Conservation (phyloP, 2,113 vertebrate genomes). For the Gopherus evgoodei region DNA sequence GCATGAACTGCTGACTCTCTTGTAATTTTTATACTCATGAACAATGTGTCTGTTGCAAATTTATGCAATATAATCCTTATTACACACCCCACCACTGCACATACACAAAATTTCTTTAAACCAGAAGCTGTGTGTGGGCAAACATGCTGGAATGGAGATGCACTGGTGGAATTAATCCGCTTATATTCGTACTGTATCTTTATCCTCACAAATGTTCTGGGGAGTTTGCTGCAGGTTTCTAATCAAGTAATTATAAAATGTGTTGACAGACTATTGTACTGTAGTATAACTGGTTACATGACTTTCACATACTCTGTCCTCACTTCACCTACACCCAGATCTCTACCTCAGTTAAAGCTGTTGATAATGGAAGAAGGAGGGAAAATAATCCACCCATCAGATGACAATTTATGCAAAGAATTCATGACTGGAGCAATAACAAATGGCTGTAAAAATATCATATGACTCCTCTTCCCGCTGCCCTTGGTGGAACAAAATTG, state of each 20-base stretch:
- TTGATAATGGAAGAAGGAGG: neutral
- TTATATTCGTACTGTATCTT: neutral
- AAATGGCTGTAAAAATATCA: constrained; percentile 79
- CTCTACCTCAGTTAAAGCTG: constrained; percentile 14
- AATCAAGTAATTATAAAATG: neutral
- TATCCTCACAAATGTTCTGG: neutral
- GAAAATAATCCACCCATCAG: constrained; percentile 24
- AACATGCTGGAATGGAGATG: neutral
- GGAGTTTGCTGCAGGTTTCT: neutral
- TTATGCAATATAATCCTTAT: neutral
- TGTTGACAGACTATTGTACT: neutral
- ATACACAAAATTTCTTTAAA: neutral
- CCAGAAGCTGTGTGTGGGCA: neutral
- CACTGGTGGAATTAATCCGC: neutral
- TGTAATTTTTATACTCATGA: neutral
- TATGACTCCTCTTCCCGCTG: constrained; percentile 69
- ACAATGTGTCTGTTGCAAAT: neutral
- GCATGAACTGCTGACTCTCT: neutral
- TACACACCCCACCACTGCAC: neutral
- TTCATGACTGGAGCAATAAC: constrained; percentile 68
- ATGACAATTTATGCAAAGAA: constrained; percentile 68
- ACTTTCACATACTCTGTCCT: neutral
- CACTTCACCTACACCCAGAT: neutral
- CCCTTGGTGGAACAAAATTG: constrained; percentile 69
- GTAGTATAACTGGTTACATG: neutral